Evolutionary conservation across 2,113 vertebrate species (phyloP).

Genomic region (Thalassoma bifasciatum): DNA sequence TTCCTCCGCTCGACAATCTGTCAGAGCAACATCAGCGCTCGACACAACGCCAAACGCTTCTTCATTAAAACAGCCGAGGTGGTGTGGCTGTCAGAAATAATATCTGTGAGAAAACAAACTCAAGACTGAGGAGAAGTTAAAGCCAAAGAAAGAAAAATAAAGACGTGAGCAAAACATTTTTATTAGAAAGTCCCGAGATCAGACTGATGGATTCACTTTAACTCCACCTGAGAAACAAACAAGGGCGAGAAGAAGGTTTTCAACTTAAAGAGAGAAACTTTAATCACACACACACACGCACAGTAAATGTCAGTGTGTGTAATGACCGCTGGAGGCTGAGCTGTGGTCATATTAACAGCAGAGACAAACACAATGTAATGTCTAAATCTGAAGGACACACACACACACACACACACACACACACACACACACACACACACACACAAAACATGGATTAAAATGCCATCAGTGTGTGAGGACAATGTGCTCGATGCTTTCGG

Average conservation of each 20-base stretch:
- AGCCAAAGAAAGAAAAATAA: too few relatives aligned
- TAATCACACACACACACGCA: background rate
- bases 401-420: background rate
- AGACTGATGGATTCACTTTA: too few relatives aligned
- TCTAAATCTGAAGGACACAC: background rate
- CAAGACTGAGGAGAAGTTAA: too few relatives aligned
- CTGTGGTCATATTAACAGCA: conserved; percentile 1
- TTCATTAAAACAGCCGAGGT: background rate
- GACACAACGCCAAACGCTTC: too few relatives aligned
- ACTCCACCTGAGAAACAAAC: too few relatives aligned
- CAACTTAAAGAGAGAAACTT: background rate
- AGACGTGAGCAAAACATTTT: too few relatives aligned
- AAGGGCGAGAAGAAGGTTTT: background rate
- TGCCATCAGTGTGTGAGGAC: too few relatives aligned
- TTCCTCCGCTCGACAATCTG: background rate
- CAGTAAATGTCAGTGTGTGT: background rate
- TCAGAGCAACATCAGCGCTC: background rate
- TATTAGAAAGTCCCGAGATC: too few relatives aligned
- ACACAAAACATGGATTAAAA: background rate
- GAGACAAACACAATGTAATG: background rate
- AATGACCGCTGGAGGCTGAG: background rate
- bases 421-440: background rate
- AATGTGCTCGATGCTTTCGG: background rate
- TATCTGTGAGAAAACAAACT: background rate
- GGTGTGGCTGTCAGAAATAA: background rate